Percentiles rank a stretch among this genome's conserved stretches.
Evolutionary conservation across 1,140 invertebrate genomes (phyloP).

Genomic region (Drosophila bifasciata): DNA sequence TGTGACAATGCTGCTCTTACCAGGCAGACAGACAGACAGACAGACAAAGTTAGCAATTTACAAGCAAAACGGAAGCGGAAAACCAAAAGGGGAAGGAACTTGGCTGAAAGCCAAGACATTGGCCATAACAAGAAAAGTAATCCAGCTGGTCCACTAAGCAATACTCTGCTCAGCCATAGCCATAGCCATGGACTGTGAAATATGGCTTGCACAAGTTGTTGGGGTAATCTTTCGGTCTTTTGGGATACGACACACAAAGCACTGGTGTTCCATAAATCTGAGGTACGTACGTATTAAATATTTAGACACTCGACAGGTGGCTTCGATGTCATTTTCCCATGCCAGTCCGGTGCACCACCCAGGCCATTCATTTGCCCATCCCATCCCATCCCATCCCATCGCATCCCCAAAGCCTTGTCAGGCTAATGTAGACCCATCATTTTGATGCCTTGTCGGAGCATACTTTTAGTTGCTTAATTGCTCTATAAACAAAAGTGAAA

Average conservation of each 20-base stretch:
- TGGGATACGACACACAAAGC: too few species aligned
- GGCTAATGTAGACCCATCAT: conserved; percentile 28
- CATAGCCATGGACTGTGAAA: too few species aligned
- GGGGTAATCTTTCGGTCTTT: too few species aligned
- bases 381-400: not conserved
- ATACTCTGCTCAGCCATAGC: not conserved
- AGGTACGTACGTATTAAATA: too few species aligned
- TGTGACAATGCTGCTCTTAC: conserved; percentile 23
- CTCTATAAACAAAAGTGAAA: conserved; percentile 41
- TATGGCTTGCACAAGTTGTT: too few species aligned
- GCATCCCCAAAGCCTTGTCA: conserved; percentile 20
- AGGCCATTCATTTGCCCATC: not conserved
- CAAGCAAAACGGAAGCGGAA: conserved; percentile 52
- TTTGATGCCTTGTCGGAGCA: conserved; percentile 20
- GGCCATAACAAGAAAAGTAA: conserved; percentile 19
- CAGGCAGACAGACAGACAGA: conserved; percentile 54
- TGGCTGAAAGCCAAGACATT: conserved; percentile 48
- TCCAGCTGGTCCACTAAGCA: not conserved
- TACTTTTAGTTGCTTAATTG: conserved; percentile 64
- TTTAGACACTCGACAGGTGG: too few species aligned
- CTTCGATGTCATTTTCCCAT: not conserved
- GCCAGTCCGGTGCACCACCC: too few species aligned
- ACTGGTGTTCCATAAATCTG: too few species aligned
- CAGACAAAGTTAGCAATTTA: conserved; percentile 61
- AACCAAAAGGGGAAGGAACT: conserved; percentile 16